Conservation (phyloP, 1,140 invertebrate species). For the Lepidotrigona ventralis region DNA sequence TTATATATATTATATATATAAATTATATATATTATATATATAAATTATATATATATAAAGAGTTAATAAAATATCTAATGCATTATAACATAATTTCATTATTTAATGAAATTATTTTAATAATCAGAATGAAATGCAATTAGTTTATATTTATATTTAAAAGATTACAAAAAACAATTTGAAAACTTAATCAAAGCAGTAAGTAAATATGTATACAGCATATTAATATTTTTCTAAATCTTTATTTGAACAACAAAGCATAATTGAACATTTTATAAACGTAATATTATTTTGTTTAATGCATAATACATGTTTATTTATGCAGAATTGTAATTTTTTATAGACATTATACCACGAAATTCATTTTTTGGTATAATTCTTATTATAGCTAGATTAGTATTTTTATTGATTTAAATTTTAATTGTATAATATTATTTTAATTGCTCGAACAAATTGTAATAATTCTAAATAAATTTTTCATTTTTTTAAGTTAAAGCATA, state of each 20-base stretch:
- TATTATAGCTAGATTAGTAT: not conserved
- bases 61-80: not conserved
- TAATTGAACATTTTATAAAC: slow-evolving; percentile 11
- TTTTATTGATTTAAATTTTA: not conserved
- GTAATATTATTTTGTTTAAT: slow-evolving; percentile 9
- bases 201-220: not conserved
- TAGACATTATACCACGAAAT: not conserved
- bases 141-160: slow-evolving; percentile 1
- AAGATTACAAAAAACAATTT: not conserved
- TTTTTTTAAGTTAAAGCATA: too few relatives aligned
- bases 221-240: slow-evolving; percentile 37
- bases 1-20: too few relatives aligned
- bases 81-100: slow-evolving; percentile 2
- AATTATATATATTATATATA: too few relatives aligned
- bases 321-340: slow-evolving; percentile 1
- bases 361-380: not conserved
- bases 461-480: not conserved
- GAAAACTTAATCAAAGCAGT: not conserved
- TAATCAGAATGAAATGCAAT: not conserved
- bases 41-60: slow-evolving; percentile 28
- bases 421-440: not conserved
- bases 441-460: not conserved
- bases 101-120: slow-evolving; percentile 15
- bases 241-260: not conserved
- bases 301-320: not conserved